These are phyloP conservation scores for Mercenaria mercenaria DNA, from an alignment of 1,140 invertebrate genomes.

Conservation along the genomic window DNA sequence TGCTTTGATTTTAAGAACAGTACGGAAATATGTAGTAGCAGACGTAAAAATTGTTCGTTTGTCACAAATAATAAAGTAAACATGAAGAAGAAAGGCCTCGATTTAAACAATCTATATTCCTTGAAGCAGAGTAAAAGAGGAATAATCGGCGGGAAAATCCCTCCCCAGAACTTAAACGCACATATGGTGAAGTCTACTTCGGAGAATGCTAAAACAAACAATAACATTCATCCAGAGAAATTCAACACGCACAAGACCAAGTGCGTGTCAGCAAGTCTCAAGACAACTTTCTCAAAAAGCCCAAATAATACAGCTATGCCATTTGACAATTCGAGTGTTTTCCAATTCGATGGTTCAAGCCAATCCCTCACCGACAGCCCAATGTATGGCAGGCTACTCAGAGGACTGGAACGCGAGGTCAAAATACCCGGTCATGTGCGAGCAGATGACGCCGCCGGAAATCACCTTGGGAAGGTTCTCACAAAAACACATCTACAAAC, in stretches of 20 bases:
- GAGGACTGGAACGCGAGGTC: background rate
- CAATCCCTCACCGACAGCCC: background rate
- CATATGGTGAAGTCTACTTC: background rate
- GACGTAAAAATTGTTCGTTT: background rate
- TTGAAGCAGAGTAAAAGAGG: background rate
- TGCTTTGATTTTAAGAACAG: background rate
- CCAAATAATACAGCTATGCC: too few species aligned
- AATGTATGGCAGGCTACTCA: background rate
- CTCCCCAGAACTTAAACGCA: background rate
- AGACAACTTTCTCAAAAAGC: too few species aligned
- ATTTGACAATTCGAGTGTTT: background rate
- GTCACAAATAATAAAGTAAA: background rate
- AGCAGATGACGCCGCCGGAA: background rate
- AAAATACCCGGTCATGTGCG: background rate
- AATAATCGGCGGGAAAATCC: background rate
- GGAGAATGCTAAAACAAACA: too few species aligned
- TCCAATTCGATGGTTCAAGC: background rate
- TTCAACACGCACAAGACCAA: too few species aligned
- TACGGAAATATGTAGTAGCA: background rate
- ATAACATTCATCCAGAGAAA: too few species aligned
- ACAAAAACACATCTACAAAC: background rate
- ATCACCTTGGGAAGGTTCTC: background rate
- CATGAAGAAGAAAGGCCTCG: background rate
- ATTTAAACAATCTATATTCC: background rate
- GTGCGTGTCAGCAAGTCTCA: too few species aligned